Evolutionary conservation across 2,797 vertebrate genomes (phyloP).

Genomic region (Scleropages formosus): DNA sequence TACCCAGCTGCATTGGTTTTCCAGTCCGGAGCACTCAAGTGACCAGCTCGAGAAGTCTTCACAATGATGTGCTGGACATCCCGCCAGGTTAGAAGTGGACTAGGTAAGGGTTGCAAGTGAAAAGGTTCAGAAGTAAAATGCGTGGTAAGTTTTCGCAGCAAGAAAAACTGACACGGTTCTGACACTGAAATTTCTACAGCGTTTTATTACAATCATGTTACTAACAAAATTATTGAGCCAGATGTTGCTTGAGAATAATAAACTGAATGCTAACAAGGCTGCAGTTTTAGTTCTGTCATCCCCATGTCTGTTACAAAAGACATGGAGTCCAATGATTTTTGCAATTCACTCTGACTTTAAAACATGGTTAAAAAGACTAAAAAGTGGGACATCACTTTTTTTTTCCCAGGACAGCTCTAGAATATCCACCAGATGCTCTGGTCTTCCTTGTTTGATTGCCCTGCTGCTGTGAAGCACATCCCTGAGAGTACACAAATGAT

Average conservation of each 20-base stretch:
- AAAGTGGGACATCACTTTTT: not conserved
- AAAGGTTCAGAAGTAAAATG: constrained; percentile 19
- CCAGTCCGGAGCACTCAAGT: constrained; percentile 96
- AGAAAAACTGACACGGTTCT: too few species aligned
- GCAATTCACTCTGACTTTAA: too few species aligned
- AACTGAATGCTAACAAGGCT: too few species aligned
- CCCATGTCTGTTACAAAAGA: too few species aligned
- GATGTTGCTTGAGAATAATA: too few species aligned
- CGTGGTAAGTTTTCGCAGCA: not conserved
- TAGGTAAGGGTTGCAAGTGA: constrained; percentile 48
- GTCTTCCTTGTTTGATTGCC: constrained; percentile 46
- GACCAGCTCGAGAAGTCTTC: constrained; percentile 91
- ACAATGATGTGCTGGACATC: constrained; percentile 98
- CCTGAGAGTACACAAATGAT: constrained; percentile 12
- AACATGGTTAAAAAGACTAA: too few species aligned
- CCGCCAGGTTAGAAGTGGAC: constrained; percentile 89
- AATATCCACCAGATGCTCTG: constrained; percentile 63
- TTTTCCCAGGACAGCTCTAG: constrained; percentile 43
- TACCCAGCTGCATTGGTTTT: constrained; percentile 98
- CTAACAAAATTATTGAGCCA: not conserved
- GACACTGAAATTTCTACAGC: too few species aligned
- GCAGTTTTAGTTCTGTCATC: too few species aligned
- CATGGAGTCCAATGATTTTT: too few species aligned
- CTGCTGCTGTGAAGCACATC: constrained; percentile 38
- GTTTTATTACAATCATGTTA: not conserved